phyloP scores from a whole-genome alignment of 35 echinoderm and acorn worm genomes.

The Ophiothrix spiculata region DNA sequence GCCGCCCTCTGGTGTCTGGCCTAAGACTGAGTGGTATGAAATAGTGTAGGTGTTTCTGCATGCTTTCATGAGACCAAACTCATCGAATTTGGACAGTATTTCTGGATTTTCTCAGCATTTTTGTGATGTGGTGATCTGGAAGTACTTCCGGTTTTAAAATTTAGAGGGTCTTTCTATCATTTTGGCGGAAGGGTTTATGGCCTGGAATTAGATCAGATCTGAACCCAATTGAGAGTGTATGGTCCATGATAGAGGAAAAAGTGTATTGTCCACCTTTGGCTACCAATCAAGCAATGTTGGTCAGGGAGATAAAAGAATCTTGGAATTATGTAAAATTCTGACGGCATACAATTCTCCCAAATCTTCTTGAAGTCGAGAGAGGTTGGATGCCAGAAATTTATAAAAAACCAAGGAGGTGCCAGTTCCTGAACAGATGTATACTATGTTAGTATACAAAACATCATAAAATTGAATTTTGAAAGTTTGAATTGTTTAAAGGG shows the following conservation, averaged over 20 bases:
- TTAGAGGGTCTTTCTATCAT: constrained; percentile 20
- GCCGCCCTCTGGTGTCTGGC: too few relatives aligned
- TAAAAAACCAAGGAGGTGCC: constrained; percentile 52
- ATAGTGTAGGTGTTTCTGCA: too few relatives aligned
- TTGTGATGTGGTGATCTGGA: too few relatives aligned
- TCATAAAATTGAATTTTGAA: too few relatives aligned
- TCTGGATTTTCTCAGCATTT: too few relatives aligned
- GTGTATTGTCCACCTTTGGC: constrained; percentile 46
- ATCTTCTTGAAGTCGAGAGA: constrained; percentile 57
- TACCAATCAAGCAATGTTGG: constrained; percentile 36
- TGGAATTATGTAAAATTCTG: constrained; percentile 47
- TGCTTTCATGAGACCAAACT: too few relatives aligned
- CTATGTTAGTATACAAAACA: too few relatives aligned
- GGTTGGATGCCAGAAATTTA: constrained; percentile 49
- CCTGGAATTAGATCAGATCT: constrained; percentile 44
- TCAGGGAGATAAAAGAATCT: constrained; percentile 41
- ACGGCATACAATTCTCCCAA: constrained; percentile 44
- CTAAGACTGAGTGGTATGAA: too few relatives aligned
- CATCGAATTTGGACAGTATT: too few relatives aligned
- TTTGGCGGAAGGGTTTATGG: constrained; percentile 51
- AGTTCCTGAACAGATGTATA: constrained; percentile 10
- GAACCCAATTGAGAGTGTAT: constrained; percentile 49
- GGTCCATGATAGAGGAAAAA: constrained; percentile 43
- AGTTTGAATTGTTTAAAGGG: too few relatives aligned
- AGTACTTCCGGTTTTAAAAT: too few relatives aligned